Percentiles rank a stretch among this genome's conserved stretches.
Evolutionary conservation across 2,888 invertebrate genomes (phyloP).

Genomic region (Drosophila paramelanica): DNA sequence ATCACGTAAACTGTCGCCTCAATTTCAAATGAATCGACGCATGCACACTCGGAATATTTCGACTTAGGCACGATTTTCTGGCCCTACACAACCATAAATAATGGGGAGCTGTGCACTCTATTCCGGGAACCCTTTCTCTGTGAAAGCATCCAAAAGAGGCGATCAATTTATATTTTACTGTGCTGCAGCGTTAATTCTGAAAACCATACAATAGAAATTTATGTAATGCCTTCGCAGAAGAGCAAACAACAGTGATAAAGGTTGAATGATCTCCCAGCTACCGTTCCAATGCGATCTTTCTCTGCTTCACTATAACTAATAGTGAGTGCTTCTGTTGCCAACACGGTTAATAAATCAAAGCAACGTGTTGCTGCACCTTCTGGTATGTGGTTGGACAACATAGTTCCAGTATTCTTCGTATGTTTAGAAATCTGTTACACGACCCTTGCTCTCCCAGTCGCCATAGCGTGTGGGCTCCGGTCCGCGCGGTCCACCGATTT

Average conservation of each 20-base stretch:
- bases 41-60: slow-evolving; percentile 52
- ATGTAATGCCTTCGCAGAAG: slow-evolving; percentile 76
- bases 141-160: slow-evolving; percentile 31
- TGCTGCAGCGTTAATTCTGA: slow-evolving; percentile 64
- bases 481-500: slow-evolving; percentile 96
- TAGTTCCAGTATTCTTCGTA: not conserved
- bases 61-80: slow-evolving; percentile 74
- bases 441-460: slow-evolving; percentile 99
- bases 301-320: slow-evolving; percentile 52
- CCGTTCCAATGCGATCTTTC: slow-evolving; percentile 42
- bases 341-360: slow-evolving; percentile 62
- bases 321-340: slow-evolving; percentile 67
- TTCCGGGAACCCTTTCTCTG: slow-evolving; percentile 69
- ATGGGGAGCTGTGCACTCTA: slow-evolving; percentile 59
- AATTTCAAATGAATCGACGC: slow-evolving; percentile 71
- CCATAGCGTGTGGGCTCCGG: slow-evolving; percentile 99
- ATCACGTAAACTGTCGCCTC: slow-evolving; percentile 77
- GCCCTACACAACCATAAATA: slow-evolving; percentile 71
- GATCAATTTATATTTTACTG: slow-evolving; percentile 57
- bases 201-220: slow-evolving; percentile 72
- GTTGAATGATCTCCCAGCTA: slow-evolving; percentile 54
- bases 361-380: no score
- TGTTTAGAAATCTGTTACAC: slow-evolving; percentile 95
- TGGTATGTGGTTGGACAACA: not conserved
- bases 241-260: slow-evolving; percentile 31